Evolutionary conservation across 2,888 invertebrate species (phyloP).

Genomic region (Drosophila stalkeri): DNA sequence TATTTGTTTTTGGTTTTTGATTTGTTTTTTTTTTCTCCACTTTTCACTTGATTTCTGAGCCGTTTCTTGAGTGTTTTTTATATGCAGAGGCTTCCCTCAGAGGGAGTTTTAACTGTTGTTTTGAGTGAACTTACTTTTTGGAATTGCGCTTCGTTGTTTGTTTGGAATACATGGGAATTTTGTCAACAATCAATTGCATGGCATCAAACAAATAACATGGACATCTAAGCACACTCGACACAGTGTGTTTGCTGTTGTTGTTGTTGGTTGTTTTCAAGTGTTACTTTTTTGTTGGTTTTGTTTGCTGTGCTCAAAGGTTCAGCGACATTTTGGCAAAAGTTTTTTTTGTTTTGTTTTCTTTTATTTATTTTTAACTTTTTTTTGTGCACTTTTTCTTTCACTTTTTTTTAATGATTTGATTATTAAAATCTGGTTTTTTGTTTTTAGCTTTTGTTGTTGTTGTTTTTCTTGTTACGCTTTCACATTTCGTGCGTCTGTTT

Average conservation of each 20-base stretch:
- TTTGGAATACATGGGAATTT: slow-evolving; percentile 85
- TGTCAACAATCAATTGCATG: slow-evolving; percentile 85
- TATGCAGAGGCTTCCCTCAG: neutral
- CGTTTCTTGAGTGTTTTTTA: slow-evolving; percentile 8
- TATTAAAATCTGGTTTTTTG: slow-evolving; percentile 23
- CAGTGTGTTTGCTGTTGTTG: slow-evolving; percentile 49
- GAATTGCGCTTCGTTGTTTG: slow-evolving; percentile 85
- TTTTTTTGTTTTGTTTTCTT: slow-evolving; percentile 11
- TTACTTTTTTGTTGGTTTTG: slow-evolving; percentile 34
- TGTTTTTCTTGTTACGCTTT: slow-evolving; percentile 61
- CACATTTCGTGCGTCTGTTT: slow-evolving; percentile 63
- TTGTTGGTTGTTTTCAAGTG: slow-evolving; percentile 31
- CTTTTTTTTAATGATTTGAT: slow-evolving; percentile 30
- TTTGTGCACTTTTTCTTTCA: slow-evolving; percentile 48
- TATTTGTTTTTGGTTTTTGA: neutral
- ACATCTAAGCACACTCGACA: slow-evolving; percentile 61
- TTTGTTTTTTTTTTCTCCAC: slow-evolving; percentile 12
- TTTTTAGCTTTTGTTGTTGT: slow-evolving; percentile 23
- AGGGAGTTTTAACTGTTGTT: neutral
- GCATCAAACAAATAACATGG: slow-evolving; percentile 78
- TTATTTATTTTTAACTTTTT: slow-evolving; percentile 35
- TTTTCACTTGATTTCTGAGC: slow-evolving; percentile 37
- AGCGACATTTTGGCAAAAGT: slow-evolving; percentile 62
- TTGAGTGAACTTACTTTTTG: slow-evolving; percentile 83
- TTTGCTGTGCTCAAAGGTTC: slow-evolving; percentile 51